These are phyloP conservation scores for Xestia c-nigrum DNA, from an alignment of 2,888 invertebrate genomes.

Conservation along the genomic window DNA sequence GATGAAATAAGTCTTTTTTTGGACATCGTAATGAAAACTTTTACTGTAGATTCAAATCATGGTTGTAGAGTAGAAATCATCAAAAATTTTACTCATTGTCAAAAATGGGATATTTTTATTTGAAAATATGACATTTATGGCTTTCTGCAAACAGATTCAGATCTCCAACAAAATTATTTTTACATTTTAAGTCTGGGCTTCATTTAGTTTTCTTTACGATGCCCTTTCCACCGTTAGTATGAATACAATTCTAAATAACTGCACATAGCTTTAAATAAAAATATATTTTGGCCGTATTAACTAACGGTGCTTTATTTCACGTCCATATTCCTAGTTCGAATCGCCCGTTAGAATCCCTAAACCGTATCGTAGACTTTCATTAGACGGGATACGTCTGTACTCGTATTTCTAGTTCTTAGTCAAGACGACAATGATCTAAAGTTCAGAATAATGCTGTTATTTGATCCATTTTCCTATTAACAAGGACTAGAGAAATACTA, in stretches of 20 bases:
- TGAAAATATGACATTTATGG: not conserved
- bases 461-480: not conserved
- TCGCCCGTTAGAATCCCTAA: conserved; percentile 70
- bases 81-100: not conserved
- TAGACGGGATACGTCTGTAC: conserved; percentile 81
- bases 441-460: not conserved
- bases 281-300: conserved; percentile 27
- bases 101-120: not conserved
- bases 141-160: not conserved
- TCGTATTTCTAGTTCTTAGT: conserved; percentile 61
- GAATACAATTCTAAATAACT: not conserved
- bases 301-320: conserved; percentile 62
- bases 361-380: conserved; percentile 80
- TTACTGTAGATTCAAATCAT: not conserved
- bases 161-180: not conserved
- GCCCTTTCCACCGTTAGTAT: not conserved
- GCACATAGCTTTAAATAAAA: conserved; percentile 24
- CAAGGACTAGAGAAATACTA: not conserved
- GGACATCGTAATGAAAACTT: not conserved
- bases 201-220: not conserved
- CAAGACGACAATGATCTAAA: conserved; percentile 6
- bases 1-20: not conserved
- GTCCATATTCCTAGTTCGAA: conserved; percentile 66
- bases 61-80: not conserved
- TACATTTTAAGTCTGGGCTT: not conserved